Evolutionary conservation across 1,140 invertebrate species (phyloP), one percentile per base, ranked within the genome.

Genomic region (Latrodectus geometricus): DNA sequence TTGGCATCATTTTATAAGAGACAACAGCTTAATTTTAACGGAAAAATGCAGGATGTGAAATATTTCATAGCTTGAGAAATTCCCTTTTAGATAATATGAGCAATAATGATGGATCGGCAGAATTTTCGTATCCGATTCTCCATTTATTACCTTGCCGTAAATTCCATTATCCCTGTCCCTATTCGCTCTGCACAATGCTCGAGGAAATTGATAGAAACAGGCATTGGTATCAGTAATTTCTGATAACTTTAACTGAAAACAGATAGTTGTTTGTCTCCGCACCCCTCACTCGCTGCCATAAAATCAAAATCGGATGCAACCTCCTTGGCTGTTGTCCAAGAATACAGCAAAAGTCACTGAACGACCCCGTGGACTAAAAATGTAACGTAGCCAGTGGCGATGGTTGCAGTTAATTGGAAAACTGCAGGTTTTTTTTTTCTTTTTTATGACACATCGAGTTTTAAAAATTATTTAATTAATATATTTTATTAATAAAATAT

Each of bases 171-270:
- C 54, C 54, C n/a, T 65, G 23, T 75, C 35, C 49, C 17, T 50
- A 17, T 61, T 11, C 17, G 2, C 23, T 23, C 76, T 78, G 76
- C 35, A 65, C 23, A 78, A 54, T 66, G 56, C 69, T 14, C 52
- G 20, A 23, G 61, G 54, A 81, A 73, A 81, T 73, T 0, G 79
- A 82, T 82, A 69, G 69, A 73, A 82, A 48, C 52, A 35, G 79
- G 56, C 68, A 50, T 15, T 8, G 75, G 69, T 80, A 82, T 82
- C 69, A 54, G 79, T 82, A 72, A 82, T 82, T 82, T 73, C 69
- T 72, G 79, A 82, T 82, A 82, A 82, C 79, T 82, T 77, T 48
- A 82, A 73, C 79, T 68, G 69, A 81, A 81, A 81, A 72, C 79
- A 50, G 69, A 72, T 81, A 72, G 50, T 73, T 48, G 12, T 50